phyloP scores from a whole-genome alignment of 2,113 vertebrate genomes.

The Apteryx owenii region DNA sequence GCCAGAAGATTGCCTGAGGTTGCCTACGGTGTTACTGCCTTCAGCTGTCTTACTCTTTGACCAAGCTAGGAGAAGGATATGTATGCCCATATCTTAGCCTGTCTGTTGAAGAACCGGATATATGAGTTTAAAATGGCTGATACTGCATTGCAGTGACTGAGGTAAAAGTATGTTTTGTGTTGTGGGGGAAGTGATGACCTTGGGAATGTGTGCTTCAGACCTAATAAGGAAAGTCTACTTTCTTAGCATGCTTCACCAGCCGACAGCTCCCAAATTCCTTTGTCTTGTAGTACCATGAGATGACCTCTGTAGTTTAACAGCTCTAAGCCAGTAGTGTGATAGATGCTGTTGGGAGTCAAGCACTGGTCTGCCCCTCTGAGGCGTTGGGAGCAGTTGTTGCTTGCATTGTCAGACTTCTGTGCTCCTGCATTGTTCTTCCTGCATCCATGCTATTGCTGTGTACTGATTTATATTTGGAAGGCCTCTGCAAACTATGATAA shows the following conservation, averaged over 20 bases:
- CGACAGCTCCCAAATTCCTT: neutral
- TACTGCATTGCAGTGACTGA: neutral
- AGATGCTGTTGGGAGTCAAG: rapidly evolving
- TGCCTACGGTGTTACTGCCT: neutral
- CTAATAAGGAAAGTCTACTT: neutral
- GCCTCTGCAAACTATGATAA: neutral
- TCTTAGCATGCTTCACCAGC: neutral
- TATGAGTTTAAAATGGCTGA: neutral
- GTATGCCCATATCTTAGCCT: neutral
- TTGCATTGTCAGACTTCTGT: neutral
- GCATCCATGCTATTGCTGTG: neutral
- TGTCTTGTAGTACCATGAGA: neutral
- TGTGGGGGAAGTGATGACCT: neutral
- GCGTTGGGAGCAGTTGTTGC: neutral
- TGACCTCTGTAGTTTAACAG: neutral
- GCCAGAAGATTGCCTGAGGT: neutral
- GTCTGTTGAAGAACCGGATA: neutral
- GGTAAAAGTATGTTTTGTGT: neutral
- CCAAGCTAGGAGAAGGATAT: neutral
- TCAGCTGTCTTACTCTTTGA: neutral
- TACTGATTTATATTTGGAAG: neutral
- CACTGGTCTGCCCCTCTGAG: neutral
- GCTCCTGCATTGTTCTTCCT: neutral
- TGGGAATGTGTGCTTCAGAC: rapidly evolving
- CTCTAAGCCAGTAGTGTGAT: neutral